These are phyloP conservation scores for Camponotus vicinus DNA, from an alignment of 1,140 invertebrate species.

Conservation along the genomic window DNA sequence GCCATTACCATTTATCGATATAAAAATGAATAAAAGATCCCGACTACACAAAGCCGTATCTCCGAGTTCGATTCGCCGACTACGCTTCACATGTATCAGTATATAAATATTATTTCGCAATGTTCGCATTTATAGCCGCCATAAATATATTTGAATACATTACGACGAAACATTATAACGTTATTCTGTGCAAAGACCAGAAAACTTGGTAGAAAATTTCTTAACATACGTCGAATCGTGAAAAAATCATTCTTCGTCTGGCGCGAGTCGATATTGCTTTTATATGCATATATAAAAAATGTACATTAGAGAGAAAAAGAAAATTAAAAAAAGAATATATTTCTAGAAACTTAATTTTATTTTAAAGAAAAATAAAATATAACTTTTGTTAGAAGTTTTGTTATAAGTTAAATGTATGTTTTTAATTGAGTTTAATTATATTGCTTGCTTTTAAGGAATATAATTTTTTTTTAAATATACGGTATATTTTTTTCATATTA, in stretches of 20 bases:
- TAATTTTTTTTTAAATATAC: neutral
- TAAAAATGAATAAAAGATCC: constrained; percentile 68
- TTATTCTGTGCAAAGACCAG: constrained; percentile 37
- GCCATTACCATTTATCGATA: constrained; percentile 68
- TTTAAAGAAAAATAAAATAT: neutral
- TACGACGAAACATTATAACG: constrained; percentile 53
- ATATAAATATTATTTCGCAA: constrained; percentile 58
- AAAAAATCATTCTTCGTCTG: constrained; percentile 23
- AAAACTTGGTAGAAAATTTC: constrained; percentile 20
- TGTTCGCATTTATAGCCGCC: constrained; percentile 44
- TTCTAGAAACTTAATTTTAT: neutral
- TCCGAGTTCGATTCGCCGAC: neutral
- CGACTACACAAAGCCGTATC: constrained; percentile 9
- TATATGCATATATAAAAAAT: neutral
- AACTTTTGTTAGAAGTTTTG: neutral
- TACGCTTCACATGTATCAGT: neutral
- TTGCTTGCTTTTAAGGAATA: neutral
- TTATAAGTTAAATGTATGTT: neutral
- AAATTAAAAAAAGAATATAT: neutral
- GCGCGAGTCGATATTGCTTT: neutral
- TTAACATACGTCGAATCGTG: neutral
- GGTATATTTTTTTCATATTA: neutral
- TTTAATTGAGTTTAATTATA: neutral
- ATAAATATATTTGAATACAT: constrained; percentile 67
- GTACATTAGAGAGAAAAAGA: neutral